phyloP scores from a whole-genome alignment of 2,113 vertebrate species.

The Brachyhypopomus gauderio region DNA sequence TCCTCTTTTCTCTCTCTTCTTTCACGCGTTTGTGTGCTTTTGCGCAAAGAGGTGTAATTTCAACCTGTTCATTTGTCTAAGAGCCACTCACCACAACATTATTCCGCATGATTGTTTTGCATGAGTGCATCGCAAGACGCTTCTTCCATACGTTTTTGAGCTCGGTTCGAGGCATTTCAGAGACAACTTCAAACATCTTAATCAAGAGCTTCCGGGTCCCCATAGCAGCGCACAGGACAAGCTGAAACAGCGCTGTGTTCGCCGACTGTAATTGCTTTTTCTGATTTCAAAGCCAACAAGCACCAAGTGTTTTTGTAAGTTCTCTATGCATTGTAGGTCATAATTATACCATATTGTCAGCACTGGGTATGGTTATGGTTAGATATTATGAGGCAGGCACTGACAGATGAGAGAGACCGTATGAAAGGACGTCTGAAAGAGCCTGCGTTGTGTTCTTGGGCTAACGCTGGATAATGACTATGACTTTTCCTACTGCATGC shows the following conservation, averaged over 20 bases:
- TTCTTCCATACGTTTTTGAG: constrained; percentile 12
- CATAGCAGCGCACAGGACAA: neutral
- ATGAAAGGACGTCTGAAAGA: constrained; percentile 16
- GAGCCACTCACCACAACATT: neutral
- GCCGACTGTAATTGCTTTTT: constrained; percentile 45
- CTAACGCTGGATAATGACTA: neutral
- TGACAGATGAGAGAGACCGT: constrained; percentile 23
- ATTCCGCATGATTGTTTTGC: constrained; percentile 4
- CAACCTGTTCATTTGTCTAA: constrained; percentile 26
- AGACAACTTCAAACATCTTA: constrained; percentile 43
- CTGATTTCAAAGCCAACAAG: constrained; percentile 39
- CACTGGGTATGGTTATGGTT: constrained; percentile 42
- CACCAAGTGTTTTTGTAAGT: constrained; percentile 27
- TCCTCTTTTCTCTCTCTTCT: neutral
- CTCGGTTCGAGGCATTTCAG: constrained; percentile 19
- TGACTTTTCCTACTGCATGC: neutral
- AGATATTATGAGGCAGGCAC: constrained; percentile 19
- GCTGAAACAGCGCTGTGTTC: constrained; percentile 5
- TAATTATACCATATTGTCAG: constrained; percentile 46
- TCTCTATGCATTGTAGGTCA: constrained; percentile 35
- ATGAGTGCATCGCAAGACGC: neutral
- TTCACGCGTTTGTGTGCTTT: neutral
- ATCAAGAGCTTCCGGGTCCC: constrained; percentile 26
- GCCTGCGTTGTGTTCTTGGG: constrained; percentile 7
- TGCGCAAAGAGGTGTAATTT: constrained; percentile 33